Evolutionary conservation across 1,140 invertebrate genomes (phyloP), one percentile per base, ranked within the genome.

Genomic region (Nomia melanderi): DNA sequence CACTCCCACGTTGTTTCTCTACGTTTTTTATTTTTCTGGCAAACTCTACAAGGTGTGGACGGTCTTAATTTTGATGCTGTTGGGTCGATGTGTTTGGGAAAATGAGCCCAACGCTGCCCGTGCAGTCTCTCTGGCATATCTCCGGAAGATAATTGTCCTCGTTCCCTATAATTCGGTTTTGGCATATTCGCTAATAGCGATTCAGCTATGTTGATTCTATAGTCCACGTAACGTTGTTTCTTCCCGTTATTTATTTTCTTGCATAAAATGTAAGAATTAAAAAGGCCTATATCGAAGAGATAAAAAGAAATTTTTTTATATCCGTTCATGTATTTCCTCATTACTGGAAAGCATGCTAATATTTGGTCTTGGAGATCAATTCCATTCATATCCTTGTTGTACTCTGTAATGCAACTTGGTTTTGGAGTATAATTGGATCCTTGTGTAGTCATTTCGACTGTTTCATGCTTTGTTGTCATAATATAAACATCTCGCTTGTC

Each of bases 341-440:
- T 78, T 17, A 74, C 23, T 17, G 79, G 71, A 57, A 81, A 81
- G 29, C 56, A 78, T n/a, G 71, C 63, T n/a, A 75, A 57, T 17
- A 82, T 73, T 74, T 79, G 71, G 8, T 81, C 69, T 63, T 81
- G 70, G 1, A 9, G 31, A 67, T 81, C 69, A 62, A 78, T 59
- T 64, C 79, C 76, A 23, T 17, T 67, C 79, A 81, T 81, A 33
- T 76, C 76, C 0, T 62, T 74, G 63, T 70, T 67, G 59, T 78
- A 81, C 11, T 81, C 76, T 0, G 25, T 27, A 6, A 81, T 25
- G 59, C 76, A 78, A 3, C 41, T 77, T 41, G 67, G 74, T 72
- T 81, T 71, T 6, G 1, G 12, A 60, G 63, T 59, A 5, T 17
- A 63, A 27, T 71, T 80, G 57, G 69, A 64, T 63, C 50, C 23